These are phyloP conservation scores for Dexiosoma caninum DNA, from an alignment of 2,888 invertebrate species.

Conservation along the genomic window DNA sequence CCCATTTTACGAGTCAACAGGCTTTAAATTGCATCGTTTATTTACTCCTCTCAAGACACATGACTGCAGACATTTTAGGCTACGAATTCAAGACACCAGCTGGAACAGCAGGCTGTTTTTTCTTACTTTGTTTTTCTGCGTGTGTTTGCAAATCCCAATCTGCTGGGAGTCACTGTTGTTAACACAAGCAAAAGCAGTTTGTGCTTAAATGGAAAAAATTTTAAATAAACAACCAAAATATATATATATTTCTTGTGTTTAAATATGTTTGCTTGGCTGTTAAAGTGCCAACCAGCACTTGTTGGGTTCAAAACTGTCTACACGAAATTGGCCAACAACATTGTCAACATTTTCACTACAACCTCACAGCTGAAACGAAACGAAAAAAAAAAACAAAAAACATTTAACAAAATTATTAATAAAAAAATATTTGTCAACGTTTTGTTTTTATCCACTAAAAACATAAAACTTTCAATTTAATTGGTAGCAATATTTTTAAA, in stretches of 20 bases:
- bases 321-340: conserved; percentile 52
- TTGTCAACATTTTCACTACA: conserved; percentile 49
- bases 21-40: conserved; percentile 3
- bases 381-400: conserved; percentile 8
- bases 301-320: conserved; percentile 44
- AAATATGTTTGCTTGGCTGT: conserved; percentile 17
- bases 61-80: background rate
- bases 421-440: conserved; percentile 55
- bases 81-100: conserved; percentile 6
- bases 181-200: conserved; percentile 27
- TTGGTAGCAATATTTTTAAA: conserved; percentile 55
- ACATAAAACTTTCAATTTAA: conserved; percentile 44
- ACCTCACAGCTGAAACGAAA: background rate
- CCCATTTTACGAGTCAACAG: background rate
- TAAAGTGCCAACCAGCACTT: conserved; percentile 47
- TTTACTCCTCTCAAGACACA: background rate
- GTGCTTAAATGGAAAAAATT: background rate
- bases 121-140: too few relatives aligned
- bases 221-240: conserved; percentile 27
- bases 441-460: conserved; percentile 47
- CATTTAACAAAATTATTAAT: conserved; percentile 46
- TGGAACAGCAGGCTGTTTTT: conserved; percentile 22
- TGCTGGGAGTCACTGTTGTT: background rate
- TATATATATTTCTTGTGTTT: background rate
- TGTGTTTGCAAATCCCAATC: background rate